Evolutionary conservation across 2,797 vertebrate genomes (phyloP).

Genomic region (Tamandua tetradactyla): DNA sequence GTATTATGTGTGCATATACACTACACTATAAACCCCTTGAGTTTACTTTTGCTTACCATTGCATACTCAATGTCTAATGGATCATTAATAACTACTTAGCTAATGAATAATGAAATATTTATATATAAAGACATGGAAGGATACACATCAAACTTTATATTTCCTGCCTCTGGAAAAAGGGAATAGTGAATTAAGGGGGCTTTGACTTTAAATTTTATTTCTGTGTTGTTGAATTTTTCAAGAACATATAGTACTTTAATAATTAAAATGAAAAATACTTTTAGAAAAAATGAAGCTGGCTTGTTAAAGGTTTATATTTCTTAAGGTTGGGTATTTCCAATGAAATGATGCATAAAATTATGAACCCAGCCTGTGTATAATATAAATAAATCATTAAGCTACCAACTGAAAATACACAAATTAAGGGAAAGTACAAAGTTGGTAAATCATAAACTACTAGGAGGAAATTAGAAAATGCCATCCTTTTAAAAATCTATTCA

Average conservation of each 20-base stretch:
- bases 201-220: slow-evolving; percentile 1
- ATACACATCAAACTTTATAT: background rate
- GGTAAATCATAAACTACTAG: slow-evolving; percentile 43
- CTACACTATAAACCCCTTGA: background rate
- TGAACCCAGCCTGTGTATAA: background rate
- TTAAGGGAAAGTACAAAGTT: slow-evolving; percentile 8
- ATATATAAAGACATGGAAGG: background rate
- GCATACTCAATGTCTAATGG: background rate
- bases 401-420: slow-evolving; percentile 40
- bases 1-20: background rate
- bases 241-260: background rate
- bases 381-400: slow-evolving; percentile 52
- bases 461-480: background rate
- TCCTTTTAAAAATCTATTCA: slow-evolving; percentile 29
- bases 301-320: slow-evolving; percentile 18
- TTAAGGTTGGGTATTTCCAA: slow-evolving; percentile 25
- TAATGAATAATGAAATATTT: background rate
- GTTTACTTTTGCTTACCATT: slow-evolving; percentile 23
- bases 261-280: slow-evolving; percentile 6
- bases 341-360: slow-evolving; percentile 30
- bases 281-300: background rate
- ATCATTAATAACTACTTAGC: background rate
- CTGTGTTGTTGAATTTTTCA: slow-evolving; percentile 15
- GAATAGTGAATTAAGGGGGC: background rate
- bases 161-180: background rate